Base-by-base conservation (phyloP, 2,113 vertebrate genomes). In the Embiotoca jacksoni region DNA sequence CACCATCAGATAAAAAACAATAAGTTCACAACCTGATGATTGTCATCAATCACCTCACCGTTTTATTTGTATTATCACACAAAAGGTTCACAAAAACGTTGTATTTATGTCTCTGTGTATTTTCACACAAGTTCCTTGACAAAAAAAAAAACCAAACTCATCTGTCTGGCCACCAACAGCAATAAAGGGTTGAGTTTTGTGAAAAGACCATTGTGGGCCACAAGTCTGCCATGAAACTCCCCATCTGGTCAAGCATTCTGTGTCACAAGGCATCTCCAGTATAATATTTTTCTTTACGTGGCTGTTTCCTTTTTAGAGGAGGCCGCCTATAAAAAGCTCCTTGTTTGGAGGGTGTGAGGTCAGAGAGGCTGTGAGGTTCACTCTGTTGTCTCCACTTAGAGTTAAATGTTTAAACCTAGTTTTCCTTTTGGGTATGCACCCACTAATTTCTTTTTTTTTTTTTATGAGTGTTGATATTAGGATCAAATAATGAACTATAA, bases 241-340 rank as follows among this genome's bases (percentile, higher is more conserved):
- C 65, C 78, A 83, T 75, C 85, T 87, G 84, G 58, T 56, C 37
- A 11, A 15, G 50, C 3, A 6, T 23, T 57, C 60, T 80, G 61
- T 52, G 59, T 84, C 80, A 83, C 82, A n/a, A 32, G 49, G 78
- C 77, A 14, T 10, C 72, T 75, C 10, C 54, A 75, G 85, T 82
- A 58, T 60, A 77, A 90, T 86, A 88, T 91, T 93, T 91, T 88
- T 89, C 89, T 84, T 84, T 49, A 79, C 53, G 75, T 78, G 53
- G 77, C 78, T 78, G 68, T 90, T 90, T 89, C 78, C 84, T 82
- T 81, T 89, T 81, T 78, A 67, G 71, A 75, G 36, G 33, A 69
- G 52, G 64, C 54, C 61, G 56, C 61, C 54, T 46, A 60, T 69
- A 87, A 84, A 83, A 76, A 75, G 71, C 37, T 72, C 75, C 67